phyloP scores from a whole-genome alignment of 1,140 invertebrate species.

The Venturia canescens region DNA sequence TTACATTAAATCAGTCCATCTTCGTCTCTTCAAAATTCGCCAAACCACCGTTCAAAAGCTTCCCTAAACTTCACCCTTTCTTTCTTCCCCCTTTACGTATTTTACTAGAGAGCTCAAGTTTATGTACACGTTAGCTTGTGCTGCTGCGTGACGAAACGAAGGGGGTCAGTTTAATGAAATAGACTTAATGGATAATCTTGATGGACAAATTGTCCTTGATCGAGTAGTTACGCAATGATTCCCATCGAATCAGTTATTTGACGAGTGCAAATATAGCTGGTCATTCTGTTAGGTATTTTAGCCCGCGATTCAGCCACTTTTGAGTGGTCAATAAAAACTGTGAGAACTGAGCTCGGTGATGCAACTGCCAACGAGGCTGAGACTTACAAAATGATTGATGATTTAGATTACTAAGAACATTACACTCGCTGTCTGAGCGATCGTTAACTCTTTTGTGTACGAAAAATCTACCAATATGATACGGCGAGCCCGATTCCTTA shows the following conservation, averaged over 20 bases:
- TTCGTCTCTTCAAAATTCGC: no score
- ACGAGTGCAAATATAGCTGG: not conserved
- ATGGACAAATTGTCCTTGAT: no score
- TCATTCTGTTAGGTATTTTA: not conserved
- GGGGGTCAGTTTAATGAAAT: no score
- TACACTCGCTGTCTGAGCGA: not conserved
- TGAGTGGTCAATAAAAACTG: not conserved
- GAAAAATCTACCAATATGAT: not conserved
- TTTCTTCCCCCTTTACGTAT: no score
- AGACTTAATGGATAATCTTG: no score
- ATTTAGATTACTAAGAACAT: not conserved
- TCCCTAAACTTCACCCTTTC: no score
- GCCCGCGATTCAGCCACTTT: not conserved
- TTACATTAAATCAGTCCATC: no score
- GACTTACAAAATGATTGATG: conserved; percentile 7
- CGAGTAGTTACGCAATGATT: no score
- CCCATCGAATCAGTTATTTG: not conserved
- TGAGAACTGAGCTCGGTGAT: not conserved
- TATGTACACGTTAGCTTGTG: no score
- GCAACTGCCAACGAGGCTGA: not conserved
- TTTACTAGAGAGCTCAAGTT: no score
- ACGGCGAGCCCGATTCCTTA: not conserved
- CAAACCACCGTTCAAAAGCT: no score
- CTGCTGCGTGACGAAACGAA: no score
- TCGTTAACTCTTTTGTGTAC: not conserved